A percentile compares a stretch with the other conserved stretches of the same genome.
Evolutionary conservation across 2,113 vertebrate genomes (phyloP).

Genomic region (Dolichallabes microphthalmus): DNA sequence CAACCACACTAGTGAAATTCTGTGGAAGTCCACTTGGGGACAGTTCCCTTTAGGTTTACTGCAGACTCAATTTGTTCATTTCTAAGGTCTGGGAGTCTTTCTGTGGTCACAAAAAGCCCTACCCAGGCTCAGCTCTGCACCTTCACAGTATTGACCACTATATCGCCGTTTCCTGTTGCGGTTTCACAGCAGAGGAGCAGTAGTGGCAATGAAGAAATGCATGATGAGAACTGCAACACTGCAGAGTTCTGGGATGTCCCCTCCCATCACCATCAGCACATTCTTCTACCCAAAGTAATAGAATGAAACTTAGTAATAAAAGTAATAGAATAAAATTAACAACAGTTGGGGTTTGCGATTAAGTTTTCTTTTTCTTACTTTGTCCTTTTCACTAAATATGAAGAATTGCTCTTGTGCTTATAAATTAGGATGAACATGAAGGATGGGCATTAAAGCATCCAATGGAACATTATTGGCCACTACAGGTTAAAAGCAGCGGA

Average conservation of each 20-base stretch:
- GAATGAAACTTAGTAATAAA: background rate
- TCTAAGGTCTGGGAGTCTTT: slow-evolving; percentile 64
- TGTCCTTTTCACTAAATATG: background rate
- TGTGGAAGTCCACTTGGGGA: slow-evolving; percentile 31
- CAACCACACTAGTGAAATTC: slow-evolving; percentile 64
- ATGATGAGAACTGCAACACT: slow-evolving; percentile 61
- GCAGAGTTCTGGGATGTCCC: slow-evolving; percentile 31
- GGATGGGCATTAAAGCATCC: background rate
- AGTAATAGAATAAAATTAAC: slow-evolving; percentile 18
- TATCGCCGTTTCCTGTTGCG: slow-evolving; percentile 78
- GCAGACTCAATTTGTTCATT: slow-evolving; percentile 49
- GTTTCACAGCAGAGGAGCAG: slow-evolving; percentile 68
- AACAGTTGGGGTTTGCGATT: background rate
- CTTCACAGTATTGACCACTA: slow-evolving; percentile 76
- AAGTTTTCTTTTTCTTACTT: background rate
- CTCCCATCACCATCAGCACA: slow-evolving; percentile 44
- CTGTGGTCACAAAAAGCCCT: slow-evolving; percentile 65
- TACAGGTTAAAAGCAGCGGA: background rate
- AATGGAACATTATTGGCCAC: background rate
- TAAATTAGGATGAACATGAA: background rate
- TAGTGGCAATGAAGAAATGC: slow-evolving; percentile 69
- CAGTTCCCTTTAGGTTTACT: slow-evolving; percentile 40
- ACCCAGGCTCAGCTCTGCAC: slow-evolving; percentile 57
- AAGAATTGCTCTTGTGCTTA: background rate
- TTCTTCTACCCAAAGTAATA: slow-evolving; percentile 28